Conservation (phyloP, 2,888 invertebrate species). For the Pandemis corylana region DNA sequence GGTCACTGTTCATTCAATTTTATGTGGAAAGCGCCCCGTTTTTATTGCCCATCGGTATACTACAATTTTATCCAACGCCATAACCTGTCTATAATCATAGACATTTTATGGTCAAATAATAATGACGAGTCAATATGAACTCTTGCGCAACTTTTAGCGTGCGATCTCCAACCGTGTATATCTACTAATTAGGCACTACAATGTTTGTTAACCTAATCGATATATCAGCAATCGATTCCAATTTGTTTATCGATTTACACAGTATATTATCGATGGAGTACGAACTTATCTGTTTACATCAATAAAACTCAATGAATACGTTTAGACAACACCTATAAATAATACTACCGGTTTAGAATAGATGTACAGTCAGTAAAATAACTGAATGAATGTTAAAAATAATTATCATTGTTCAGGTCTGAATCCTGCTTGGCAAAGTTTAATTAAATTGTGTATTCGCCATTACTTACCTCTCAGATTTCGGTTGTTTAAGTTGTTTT, state of each 20-base stretch:
- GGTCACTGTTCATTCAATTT: too few species aligned
- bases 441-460: too few species aligned
- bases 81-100: neutral
- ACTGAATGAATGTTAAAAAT: neutral
- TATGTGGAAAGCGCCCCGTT: too few species aligned
- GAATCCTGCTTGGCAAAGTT: too few species aligned
- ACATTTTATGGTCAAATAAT: neutral
- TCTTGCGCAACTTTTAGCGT: slow-evolving; percentile 32
- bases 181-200: slow-evolving; percentile 36
- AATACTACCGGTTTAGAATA: slow-evolving; percentile 6
- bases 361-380: neutral
- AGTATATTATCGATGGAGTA: slow-evolving; percentile 29
- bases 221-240: slow-evolving; percentile 39
- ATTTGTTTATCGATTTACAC: slow-evolving; percentile 39
- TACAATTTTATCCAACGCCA: neutral
- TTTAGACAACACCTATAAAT: slow-evolving; percentile 10
- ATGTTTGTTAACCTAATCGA: slow-evolving; percentile 41
- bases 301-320: slow-evolving; percentile 20
- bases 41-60: too few species aligned
- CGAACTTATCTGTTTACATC: slow-evolving; percentile 31
- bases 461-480: too few species aligned
- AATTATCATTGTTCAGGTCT: too few species aligned
- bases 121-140: slow-evolving; percentile 16
- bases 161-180: slow-evolving; percentile 13
- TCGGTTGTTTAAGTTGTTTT: too few species aligned